A percentile compares a stretch with the other conserved stretches of the same genome.
These are phyloP conservation scores for Conus canariensis DNA, from an alignment of 2,888 invertebrate genomes.

Conservation along the genomic window DNA sequence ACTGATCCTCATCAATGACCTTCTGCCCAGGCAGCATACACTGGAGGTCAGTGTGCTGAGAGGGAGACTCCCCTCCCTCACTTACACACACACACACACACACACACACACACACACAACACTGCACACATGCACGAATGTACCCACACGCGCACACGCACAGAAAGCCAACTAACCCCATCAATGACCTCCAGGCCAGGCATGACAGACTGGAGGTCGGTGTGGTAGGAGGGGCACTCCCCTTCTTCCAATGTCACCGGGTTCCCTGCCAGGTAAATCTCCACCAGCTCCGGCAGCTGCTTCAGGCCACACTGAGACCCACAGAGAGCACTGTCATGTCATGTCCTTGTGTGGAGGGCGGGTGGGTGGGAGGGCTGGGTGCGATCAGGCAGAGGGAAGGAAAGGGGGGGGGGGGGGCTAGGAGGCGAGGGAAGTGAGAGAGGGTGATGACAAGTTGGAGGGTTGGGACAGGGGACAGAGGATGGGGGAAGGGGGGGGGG, in stretches of 20 bases:
- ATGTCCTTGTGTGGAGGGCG: too few relatives aligned
- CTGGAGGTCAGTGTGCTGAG: too few relatives aligned
- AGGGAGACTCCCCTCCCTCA: not conserved
- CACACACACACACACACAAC: constrained; percentile 14
- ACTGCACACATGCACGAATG: not conserved
- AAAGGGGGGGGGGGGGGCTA: too few relatives aligned
- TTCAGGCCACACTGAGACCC: constrained; percentile 61
- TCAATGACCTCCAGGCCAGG: constrained; percentile 69
- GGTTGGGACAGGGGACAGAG: too few relatives aligned
- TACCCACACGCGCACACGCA: not conserved
- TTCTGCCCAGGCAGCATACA: too few relatives aligned
- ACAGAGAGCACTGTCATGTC: not conserved
- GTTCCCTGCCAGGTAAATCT: constrained; percentile 68
- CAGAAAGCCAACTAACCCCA: constrained; percentile 59
- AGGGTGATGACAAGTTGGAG: too few relatives aligned
- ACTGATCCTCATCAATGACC: not conserved
- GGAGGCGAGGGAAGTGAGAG: too few relatives aligned
- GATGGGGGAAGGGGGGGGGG: too few relatives aligned
- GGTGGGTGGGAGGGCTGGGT: too few relatives aligned
- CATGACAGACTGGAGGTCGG: constrained; percentile 59
- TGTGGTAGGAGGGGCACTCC: constrained; percentile 62
- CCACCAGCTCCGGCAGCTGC: constrained; percentile 63
- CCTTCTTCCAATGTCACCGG: constrained; percentile 65
- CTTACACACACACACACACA: constrained; percentile 11
- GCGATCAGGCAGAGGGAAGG: too few relatives aligned